Evolutionary conservation across 2,888 invertebrate genomes (phyloP).

Genomic region (Bombylius discolor): DNA sequence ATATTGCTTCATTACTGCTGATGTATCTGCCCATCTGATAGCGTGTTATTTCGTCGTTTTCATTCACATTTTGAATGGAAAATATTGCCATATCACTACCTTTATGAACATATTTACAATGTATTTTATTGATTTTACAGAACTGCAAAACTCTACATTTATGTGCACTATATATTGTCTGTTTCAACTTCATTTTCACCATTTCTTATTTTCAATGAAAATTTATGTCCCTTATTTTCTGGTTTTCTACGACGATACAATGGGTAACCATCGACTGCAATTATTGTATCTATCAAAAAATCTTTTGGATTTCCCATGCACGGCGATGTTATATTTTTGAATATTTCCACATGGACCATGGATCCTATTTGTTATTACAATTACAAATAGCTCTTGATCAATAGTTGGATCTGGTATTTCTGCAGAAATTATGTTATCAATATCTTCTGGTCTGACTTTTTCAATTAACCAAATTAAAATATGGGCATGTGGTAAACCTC

Average conservation of each 20-base stretch:
- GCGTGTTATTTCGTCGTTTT: slow-evolving; percentile 7
- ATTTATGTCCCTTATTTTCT: slow-evolving; percentile 16
- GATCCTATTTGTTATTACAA: slow-evolving; percentile 20
- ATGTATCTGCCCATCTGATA: slow-evolving; percentile 18
- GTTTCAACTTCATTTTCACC: background rate
- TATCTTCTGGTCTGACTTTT: slow-evolving; percentile 15
- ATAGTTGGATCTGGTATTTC: background rate
- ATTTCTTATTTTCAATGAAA: slow-evolving; percentile 13
- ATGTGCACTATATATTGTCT: slow-evolving; percentile 27
- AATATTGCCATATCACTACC: slow-evolving; percentile 13
- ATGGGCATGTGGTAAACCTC: slow-evolving; percentile 17
- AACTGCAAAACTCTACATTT: slow-evolving; percentile 30
- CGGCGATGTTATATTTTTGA: slow-evolving; percentile 18
- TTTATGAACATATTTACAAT: slow-evolving; percentile 17
- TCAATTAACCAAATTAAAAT: slow-evolving; percentile 14
- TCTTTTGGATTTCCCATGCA: slow-evolving; percentile 22
- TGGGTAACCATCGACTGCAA: slow-evolving; percentile 7
- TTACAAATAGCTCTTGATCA: slow-evolving; percentile 19
- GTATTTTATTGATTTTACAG: slow-evolving; percentile 32
- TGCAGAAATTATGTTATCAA: slow-evolving; percentile 11
- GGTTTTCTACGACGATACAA: slow-evolving; percentile 10
- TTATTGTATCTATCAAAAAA: slow-evolving; percentile 2
- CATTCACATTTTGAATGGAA: slow-evolving; percentile 8
- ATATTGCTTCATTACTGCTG: slow-evolving; percentile 12
- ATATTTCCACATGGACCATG: slow-evolving; percentile 25